Conservation (phyloP, 2,113 vertebrate genomes). For the Neomonachus schauinslandi region DNA sequence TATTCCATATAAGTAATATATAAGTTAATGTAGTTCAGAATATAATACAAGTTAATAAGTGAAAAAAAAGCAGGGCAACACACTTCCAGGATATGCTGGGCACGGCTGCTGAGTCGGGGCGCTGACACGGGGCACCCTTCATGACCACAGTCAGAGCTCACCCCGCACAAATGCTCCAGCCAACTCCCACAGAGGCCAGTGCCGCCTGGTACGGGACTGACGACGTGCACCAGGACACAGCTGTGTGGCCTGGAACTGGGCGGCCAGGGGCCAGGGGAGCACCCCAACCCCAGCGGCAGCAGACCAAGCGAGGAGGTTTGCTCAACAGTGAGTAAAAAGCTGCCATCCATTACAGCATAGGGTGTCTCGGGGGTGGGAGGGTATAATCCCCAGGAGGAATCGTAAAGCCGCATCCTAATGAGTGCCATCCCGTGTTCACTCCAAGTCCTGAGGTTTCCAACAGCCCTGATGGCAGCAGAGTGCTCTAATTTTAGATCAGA, state of each 20-base stretch:
- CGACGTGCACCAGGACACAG: background rate
- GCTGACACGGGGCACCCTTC: background rate
- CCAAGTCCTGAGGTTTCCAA: background rate
- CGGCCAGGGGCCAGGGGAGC: accelerated
- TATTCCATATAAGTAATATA: background rate
- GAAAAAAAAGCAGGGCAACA: background rate
- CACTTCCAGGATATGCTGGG: accelerated
- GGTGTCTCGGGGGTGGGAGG: background rate
- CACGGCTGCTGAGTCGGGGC: accelerated
- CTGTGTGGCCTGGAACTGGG: background rate
- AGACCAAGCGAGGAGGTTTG: background rate
- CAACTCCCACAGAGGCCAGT: background rate
- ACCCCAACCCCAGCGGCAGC: background rate
- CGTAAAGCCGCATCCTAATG: background rate
- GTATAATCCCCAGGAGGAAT: background rate
- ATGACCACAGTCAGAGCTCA: background rate
- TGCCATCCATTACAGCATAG: accelerated
- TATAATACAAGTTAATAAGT: background rate
- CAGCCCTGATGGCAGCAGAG: background rate
- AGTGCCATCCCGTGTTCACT: background rate
- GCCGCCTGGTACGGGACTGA: background rate
- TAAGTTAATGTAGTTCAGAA: background rate
- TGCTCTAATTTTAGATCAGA: background rate
- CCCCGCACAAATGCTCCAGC: too few relatives aligned
- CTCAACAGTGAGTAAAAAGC: background rate